Base-by-base conservation (phyloP, 2,797 vertebrate species). In the Sebastes taczanowskii region DNA sequence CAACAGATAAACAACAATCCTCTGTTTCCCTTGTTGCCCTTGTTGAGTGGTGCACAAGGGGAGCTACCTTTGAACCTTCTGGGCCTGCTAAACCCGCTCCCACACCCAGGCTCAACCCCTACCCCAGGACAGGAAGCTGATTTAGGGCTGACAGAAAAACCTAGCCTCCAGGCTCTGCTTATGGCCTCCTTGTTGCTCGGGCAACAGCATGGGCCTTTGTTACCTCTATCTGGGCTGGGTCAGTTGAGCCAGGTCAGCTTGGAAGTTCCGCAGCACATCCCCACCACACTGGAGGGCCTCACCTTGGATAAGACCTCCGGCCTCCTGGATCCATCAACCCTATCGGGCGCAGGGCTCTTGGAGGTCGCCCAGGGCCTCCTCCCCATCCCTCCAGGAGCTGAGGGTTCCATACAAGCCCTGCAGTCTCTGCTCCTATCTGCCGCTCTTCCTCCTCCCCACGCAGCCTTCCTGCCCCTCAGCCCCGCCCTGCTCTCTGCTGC, bases 381-480 rank as follows among this genome's bases (percentile, higher is more conserved):
- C 82, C 92, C 96, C 62, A 85, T 94, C 67, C 85, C 91, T 42
- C 85, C 91, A 27, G 88, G 90, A 82, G 83, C 92, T 20, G 95
- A 96, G 63, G 93, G 93, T 75, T 63, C 91, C 55, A 34, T 95
- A 53, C 96, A 96, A 77, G 88, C 92, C 71, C 91, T 94, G 34
- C 95, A 95, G 84, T 94, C 94, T 74, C 84, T 95, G 61, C 91
- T 95, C 66, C 94, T 96, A 78, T 94, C 95, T 87, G 56, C 90
- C 74, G 81, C 94, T 84, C 94, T 96, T 56, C 90, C 96, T 78
- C 95, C 64, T 93, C 92, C 92, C 52, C 95, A 84, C 52, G 89
- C 96, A 38, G 94, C 96, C 93, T 95, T 97, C 93, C 95, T 97
- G 90, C 95, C 96, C 94, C 95, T 97, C 92, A 96, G 95, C 91